Evolutionary conservation across 2,888 invertebrate species (phyloP), one percentile per base, ranked within the genome.

Genomic region (Perizoma affinitatum): DNA sequence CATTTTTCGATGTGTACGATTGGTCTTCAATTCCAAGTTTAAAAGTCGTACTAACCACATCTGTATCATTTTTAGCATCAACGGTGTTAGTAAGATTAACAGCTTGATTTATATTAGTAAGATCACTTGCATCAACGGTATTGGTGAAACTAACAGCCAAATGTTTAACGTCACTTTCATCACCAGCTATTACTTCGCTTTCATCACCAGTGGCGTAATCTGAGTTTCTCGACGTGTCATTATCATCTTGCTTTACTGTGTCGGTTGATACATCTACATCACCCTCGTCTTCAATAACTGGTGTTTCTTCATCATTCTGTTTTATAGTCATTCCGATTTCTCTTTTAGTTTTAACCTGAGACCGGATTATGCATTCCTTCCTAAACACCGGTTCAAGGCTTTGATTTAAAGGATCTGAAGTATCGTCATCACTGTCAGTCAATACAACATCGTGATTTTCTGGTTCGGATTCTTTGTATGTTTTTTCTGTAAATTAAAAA

Each of bases 351-450:
- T 38, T 38, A 7, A 77, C 67, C 55, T 77, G 70, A 4, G 86
- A 83, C 56, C 69, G 75, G 51, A 84, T 83, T 0, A 83, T 22
- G 1, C 1, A 74, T 57, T 85, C 84, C 54, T 80, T 87, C 46
- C 73, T 85, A 56, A 90, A 86, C 0, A 78, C 74, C 0, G 90
- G 90, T 66, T 90, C 90, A 2, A 90, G 73, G 42, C 88, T 88
- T 50, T 89, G 84, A 40, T 87, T 88, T 44, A 75, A 75, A 0
- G 79, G 72, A 52, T 85, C 85, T 0, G 68, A 66, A 34, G 77
- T 76, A 8, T 78, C 80, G 0, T 84, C 80, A 55, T 86, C 86
- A 49, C 82, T 83, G 35, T 86, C 86, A 0, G 78, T 72, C 10
- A 82, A 38, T 0, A 81, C 65, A 0, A 79, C 73, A 44, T 83